Percentiles rank a stretch among this genome's conserved stretches.
These are phyloP conservation scores for Ictidomys tridecemlineatus DNA, from an alignment of 2,113 vertebrate species.

Conservation along the genomic window DNA sequence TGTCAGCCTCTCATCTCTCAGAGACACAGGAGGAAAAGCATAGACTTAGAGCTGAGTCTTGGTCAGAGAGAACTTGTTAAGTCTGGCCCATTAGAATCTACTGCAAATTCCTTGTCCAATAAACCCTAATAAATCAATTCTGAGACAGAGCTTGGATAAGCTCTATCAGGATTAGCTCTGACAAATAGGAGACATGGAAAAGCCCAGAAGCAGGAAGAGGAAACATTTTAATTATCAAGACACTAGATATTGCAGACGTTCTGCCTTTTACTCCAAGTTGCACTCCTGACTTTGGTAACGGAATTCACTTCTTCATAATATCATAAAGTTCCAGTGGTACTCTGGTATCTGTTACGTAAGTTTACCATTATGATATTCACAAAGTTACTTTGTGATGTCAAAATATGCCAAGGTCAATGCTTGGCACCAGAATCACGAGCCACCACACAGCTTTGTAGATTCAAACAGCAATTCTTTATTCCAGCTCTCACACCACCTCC, in stretches of 20 bases:
- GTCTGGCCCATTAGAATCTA: neutral
- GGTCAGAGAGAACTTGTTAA: neutral
- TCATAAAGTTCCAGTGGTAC: neutral
- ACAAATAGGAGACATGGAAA: constrained; percentile 21
- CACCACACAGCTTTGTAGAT: too few species aligned
- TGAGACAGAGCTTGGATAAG: neutral
- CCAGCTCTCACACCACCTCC: too few species aligned
- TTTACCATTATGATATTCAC: neutral
- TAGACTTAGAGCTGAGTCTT: neutral
- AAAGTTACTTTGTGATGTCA: constrained; percentile 1
- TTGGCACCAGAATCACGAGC: too few species aligned
- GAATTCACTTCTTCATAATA: neutral
- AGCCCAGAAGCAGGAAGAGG: neutral
- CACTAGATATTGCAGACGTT: neutral
- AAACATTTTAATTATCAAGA: neutral
- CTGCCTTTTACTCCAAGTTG: neutral
- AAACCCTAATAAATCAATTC: neutral
- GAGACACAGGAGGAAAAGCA: neutral
- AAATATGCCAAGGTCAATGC: too few species aligned
- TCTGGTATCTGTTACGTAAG: neutral
- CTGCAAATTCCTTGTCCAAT: neutral
- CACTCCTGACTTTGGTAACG: neutral
- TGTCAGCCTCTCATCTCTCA: neutral
- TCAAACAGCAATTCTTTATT: too few species aligned
- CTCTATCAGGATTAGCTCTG: neutral